Percentiles rank a stretch among this genome's conserved stretches.
phyloP scores from a whole-genome alignment of 2,888 invertebrate genomes.

The Eumacrocentrus americanus region DNA sequence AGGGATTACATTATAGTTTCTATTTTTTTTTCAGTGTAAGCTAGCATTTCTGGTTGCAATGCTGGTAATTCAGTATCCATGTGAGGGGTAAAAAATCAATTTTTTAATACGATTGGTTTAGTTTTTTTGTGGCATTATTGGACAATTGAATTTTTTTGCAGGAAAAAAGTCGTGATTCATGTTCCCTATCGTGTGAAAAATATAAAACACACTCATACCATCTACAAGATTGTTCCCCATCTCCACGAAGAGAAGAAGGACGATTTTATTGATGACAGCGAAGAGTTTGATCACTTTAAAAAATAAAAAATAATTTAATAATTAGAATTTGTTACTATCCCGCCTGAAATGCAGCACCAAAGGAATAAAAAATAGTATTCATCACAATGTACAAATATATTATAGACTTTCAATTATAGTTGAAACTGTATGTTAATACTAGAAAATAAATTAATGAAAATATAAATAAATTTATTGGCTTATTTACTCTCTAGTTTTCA shows the following conservation, averaged over 20 bases:
- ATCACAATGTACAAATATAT: constrained; percentile 10
- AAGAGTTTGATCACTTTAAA: constrained; percentile 39
- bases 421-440: neutral
- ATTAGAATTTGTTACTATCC: neutral
- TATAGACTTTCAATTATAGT: neutral
- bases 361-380: neutral
- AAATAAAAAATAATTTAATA: constrained; percentile 24
- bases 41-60: constrained; percentile 30
- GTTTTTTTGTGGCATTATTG: neutral
- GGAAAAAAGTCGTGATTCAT: constrained; percentile 72
- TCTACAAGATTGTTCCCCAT: constrained; percentile 73
- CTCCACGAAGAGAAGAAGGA: constrained; percentile 39
- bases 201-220: constrained; percentile 74
- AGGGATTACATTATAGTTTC: no score
- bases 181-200: constrained; percentile 73
- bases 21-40: constrained; percentile 30
- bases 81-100: constrained; percentile 33
- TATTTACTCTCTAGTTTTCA: no score
- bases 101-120: no score
- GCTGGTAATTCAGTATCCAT: constrained; percentile 22
- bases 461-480: no score
- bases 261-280: constrained; percentile 27
- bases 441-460: neutral
- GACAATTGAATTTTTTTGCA: constrained; percentile 49
- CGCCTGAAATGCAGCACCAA: constrained; percentile 5